Conservation (phyloP, 1,140 invertebrate species). For the Camponotus floridanus region DNA sequence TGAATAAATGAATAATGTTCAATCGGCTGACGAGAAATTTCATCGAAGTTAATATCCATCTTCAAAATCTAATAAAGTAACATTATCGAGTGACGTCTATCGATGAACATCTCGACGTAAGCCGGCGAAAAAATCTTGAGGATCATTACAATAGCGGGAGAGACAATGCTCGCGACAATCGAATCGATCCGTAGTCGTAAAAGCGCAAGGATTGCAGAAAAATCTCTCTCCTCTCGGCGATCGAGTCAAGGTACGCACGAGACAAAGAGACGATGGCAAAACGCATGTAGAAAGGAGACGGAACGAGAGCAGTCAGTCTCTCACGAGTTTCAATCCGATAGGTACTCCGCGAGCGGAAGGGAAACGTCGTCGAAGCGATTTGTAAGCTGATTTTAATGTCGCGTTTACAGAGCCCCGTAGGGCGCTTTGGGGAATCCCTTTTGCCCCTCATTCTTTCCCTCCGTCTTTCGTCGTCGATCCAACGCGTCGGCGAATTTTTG, state of each 20-base stretch:
- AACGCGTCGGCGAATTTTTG: conserved; percentile 68
- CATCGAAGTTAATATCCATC: conserved; percentile 22
- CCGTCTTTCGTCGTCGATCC: conserved; percentile 14
- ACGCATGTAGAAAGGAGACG: conserved; percentile 1
- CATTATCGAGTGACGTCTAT: conserved; percentile 37
- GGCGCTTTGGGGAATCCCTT: conserved; percentile 45
- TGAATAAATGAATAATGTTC: conserved; percentile 33
- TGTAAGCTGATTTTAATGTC: conserved; percentile 81
- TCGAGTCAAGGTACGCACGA: conserved; percentile 31
- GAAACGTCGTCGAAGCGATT: conserved; percentile 76
- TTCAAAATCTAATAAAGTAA: conserved; percentile 11
- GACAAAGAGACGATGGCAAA: conserved; percentile 18
- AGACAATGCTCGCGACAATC: conserved; percentile 46
- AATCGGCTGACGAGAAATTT: not conserved
- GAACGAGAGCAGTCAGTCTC: conserved; percentile 58
- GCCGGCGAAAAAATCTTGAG: conserved; percentile 36
- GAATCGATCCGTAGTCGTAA: conserved; percentile 66
- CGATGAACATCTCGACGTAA: conserved; percentile 65
- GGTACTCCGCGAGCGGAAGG: conserved; percentile 65
- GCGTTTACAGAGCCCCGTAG: conserved; percentile 76
- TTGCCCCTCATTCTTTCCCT: conserved; percentile 18
- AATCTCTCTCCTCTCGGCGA: not conserved
- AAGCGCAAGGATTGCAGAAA: conserved; percentile 75
- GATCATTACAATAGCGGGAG: conserved; percentile 62
- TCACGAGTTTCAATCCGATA: conserved; percentile 72